These are phyloP conservation scores for Masnerella sp. DNA, from an alignment of 2,888 invertebrate genomes.

Conservation along the genomic window DNA sequence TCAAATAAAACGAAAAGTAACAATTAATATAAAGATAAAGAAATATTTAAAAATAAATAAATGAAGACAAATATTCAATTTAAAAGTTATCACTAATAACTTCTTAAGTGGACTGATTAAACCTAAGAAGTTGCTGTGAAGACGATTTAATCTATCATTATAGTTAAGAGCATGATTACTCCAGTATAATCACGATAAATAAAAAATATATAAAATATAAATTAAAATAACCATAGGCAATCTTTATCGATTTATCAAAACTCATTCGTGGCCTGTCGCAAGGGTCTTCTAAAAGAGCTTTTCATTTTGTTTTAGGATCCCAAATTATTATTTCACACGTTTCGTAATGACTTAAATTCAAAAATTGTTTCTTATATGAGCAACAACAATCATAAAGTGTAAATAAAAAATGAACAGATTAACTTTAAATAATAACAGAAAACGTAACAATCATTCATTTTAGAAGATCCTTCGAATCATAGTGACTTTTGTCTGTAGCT, in stretches of 20 bases:
- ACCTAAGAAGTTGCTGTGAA: slow-evolving; percentile 32
- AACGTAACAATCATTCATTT: slow-evolving; percentile 7
- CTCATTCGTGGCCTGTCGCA: slow-evolving; percentile 52
- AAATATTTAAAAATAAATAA: slow-evolving; percentile 21
- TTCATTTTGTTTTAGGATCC: background rate
- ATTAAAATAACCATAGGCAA: slow-evolving; percentile 36
- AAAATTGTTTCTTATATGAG: background rate
- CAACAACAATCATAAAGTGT: slow-evolving; percentile 20
- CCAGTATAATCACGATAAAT: slow-evolving; percentile 27
- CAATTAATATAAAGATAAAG: slow-evolving; percentile 7
- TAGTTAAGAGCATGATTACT: slow-evolving; percentile 33
- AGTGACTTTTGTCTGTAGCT: slow-evolving; percentile 49
- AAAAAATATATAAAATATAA: slow-evolving; percentile 12
- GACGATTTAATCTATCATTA: slow-evolving; percentile 32
- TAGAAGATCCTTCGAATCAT: slow-evolving; percentile 45
- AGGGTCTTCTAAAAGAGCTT: slow-evolving; percentile 47
- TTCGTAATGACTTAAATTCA: background rate
- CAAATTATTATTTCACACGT: background rate
- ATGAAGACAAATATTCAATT: slow-evolving; percentile 13
- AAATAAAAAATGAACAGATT: slow-evolving; percentile 8
- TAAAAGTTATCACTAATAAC: slow-evolving; percentile 18
- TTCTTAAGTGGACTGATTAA: slow-evolving; percentile 24
- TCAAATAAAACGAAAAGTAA: slow-evolving; percentile 15
- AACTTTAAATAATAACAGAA: background rate
- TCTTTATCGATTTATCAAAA: slow-evolving; percentile 39